Evolutionary conservation across 2,888 invertebrate species (phyloP).

Genomic region (Lasioglossum morio): DNA sequence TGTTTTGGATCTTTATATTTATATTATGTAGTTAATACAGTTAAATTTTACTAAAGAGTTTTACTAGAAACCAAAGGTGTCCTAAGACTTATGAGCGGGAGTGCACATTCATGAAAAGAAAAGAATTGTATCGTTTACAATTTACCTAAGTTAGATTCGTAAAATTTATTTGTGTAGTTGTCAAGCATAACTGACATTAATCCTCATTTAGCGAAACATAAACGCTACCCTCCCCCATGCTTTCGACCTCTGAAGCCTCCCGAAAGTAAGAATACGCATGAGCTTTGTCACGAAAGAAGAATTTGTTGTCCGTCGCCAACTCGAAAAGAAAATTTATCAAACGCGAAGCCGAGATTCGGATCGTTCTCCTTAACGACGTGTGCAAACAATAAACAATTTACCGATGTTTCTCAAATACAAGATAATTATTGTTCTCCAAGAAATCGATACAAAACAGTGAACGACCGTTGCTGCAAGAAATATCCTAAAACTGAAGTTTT

Average conservation of each 20-base stretch:
- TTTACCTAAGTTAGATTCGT: neutral
- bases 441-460: neutral
- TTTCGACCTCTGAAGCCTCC: constrained; percentile 29
- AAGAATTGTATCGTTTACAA: neutral
- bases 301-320: neutral
- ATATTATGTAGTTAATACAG: no score
- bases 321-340: neutral
- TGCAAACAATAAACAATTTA: neutral
- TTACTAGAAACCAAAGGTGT: no score
- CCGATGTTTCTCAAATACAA: neutral
- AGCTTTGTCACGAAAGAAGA: neutral
- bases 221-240: constrained; percentile 25
- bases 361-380: constrained; percentile 32
- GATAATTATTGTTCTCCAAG: neutral
- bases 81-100: no score
- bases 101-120: neutral
- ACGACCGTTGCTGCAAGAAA: neutral
- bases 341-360: constrained; percentile 38
- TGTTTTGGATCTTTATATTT: no score
- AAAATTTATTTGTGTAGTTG: neutral
- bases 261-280: neutral
- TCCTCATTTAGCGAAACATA: constrained; percentile 41
- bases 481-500: neutral
- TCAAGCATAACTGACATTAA: neutral
- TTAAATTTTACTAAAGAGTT: no score